Base-by-base conservation (phyloP, 2,113 vertebrate genomes). In the Ophiodon elongatus region DNA sequence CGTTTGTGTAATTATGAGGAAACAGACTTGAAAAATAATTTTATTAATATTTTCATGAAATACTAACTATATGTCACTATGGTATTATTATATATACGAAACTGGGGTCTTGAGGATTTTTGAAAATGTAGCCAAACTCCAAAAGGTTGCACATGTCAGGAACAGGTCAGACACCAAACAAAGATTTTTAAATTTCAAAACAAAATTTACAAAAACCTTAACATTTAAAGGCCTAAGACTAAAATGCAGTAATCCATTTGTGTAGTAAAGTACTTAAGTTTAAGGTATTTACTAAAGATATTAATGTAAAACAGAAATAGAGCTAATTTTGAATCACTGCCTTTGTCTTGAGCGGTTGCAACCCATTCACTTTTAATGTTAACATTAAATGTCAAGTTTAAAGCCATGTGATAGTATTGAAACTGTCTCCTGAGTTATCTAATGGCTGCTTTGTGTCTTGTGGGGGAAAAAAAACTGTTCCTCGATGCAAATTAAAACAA, bases 291-390 rank as follows among this genome's bases (percentile, higher is more conserved):
- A 35, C 35, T 4, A 29, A 23, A 25, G 19, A 41, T 50, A 50
- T 80, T 33, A 65, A 47, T 76, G 78, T 71, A 43, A 70, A 75
- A 21, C 33, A 68, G 21, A 66, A 79, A 79, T 21, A 79, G 57
- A 41, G 11, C 1, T 52, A 6, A 56, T 21, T 66, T 37, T 73
- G 50, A 19, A 21, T 65, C 54, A 1, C 27, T 57, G 56, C n/a
- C 77, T 63, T 67, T 4, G 4, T 3, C 45, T 17, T 15, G 17
- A 47, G 45, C 45, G 11, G 25, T 31, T 10, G 21, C 25, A 43
- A 10, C 35, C 33, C 3, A 31, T 9, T 35, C 2, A 25, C 33
- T 7, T 23, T 37, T 47, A 10, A 2, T 45, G 15, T 33, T 21
- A 35, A 25, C 29, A 35, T 43, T 57, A 43, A 2, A 59, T 8